Base-by-base conservation (phyloP, 2,113 vertebrate genomes). In the Cyprinodon variegatus region DNA sequence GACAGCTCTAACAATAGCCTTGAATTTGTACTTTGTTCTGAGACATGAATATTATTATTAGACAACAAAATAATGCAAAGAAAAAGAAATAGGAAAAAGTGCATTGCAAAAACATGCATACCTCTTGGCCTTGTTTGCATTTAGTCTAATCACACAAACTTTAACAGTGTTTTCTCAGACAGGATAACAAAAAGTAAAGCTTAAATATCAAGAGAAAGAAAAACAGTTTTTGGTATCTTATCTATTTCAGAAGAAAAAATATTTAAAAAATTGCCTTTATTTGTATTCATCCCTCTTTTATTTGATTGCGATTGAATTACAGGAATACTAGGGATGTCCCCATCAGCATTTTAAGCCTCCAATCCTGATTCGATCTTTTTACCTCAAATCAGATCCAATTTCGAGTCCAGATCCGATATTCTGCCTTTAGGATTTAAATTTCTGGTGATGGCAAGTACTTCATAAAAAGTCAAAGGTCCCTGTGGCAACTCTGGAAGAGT, bases 1-100 rank as follows among this genome's bases (percentile, higher is more conserved):
- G 50, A 57, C 36, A 67, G 46, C 38, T 72, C 61, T n/a, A 53
- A 70, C 22, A 72, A 65, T n/a, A 85, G 70, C 62, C 64, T 65
- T 29, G 15, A 40, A 9, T 79, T 68, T 6, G 6, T 53, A 53
- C 48, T 53, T 53, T 50, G 15, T 17, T 41, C 46, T 3, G 15
- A 53, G 17, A n/a, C 1, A 20, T 57, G 6, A 57, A 2, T 29
- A 29, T 29, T 57, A 41, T 45, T 57, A 57, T 57, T 10, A 2
- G 8, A 57, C 50, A 6, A n/a, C 50, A 57, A n/a, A 57, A 57
- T 8, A n/a, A 8, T n/a, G 17, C 9, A 57, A 57, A 57, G 50
- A 20, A n/a, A 57, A 29, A 29, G 29, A 29, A 9, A 7, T 57
- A 8, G 15, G 9, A 8, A 53, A 53, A 53, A n/a, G 17, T 6